phyloP scores from a whole-genome alignment of 2,797 vertebrate species.

The Melanotaenia nigrans region DNA sequence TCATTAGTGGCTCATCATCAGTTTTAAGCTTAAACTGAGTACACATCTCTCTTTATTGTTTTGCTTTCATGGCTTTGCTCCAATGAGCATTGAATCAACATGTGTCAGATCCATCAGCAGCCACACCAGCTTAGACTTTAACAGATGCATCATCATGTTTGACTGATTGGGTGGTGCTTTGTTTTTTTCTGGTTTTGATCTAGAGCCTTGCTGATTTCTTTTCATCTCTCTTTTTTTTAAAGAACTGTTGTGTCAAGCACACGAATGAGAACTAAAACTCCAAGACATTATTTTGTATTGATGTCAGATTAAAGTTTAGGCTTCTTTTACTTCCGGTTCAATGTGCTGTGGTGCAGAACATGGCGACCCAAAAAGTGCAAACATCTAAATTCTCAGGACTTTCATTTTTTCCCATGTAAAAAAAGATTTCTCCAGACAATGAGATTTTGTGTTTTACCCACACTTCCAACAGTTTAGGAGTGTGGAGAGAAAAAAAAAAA shows the following conservation, averaged over 20 bases:
- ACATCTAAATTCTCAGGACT: conserved; percentile 13
- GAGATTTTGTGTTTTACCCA: conserved; percentile 5
- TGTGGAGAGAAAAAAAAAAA: conserved; percentile 6
- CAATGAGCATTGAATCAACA: conserved; percentile 12
- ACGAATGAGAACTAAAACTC: conserved; percentile 6
- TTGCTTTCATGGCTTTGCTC: neutral
- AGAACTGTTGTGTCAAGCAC: no score
- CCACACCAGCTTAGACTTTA: neutral
- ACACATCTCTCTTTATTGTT: neutral
- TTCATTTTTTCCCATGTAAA: neutral
- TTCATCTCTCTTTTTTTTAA: neutral
- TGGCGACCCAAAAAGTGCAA: conserved; percentile 10
- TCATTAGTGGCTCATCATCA: neutral
- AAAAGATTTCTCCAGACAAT: neutral
- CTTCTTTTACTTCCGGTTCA: neutral
- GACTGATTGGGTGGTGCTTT: neutral
- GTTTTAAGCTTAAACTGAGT: neutral
- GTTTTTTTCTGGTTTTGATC: neutral
- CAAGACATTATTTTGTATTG: neutral
- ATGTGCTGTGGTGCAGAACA: conserved; percentile 6
- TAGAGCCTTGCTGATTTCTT: neutral
- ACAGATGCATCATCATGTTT: conserved; percentile 1
- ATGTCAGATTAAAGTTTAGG: neutral
- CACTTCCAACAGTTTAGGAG: conserved; percentile 5
- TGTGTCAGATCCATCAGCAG: conserved; percentile 3